Percentiles rank a stretch among this genome's conserved stretches.
Evolutionary conservation across 2,888 invertebrate genomes (phyloP).

Genomic region (Rhaphigaster nebulosa): DNA sequence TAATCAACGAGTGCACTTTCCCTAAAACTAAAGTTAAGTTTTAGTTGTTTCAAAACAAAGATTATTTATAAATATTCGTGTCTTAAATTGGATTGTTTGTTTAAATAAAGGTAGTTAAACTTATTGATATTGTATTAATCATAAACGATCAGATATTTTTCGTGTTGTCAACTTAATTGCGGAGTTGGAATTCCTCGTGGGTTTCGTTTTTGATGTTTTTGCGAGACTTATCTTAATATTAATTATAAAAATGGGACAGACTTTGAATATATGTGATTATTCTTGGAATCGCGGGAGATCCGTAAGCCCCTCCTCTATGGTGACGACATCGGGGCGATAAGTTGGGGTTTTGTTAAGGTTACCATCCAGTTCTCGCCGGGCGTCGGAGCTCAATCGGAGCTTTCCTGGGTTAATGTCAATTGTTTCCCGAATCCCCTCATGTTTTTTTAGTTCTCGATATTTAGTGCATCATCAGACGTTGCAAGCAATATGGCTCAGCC

Average conservation of each 20-base stretch:
- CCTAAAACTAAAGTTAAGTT: background rate
- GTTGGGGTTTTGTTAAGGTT: background rate
- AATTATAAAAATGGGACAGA: slow-evolving; percentile 12
- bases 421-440: background rate
- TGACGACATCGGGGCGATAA: background rate
- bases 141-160: background rate
- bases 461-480: background rate
- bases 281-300: slow-evolving; percentile 6
- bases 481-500: background rate
- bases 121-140: background rate
- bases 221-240: background rate
- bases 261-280: background rate
- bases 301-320: background rate
- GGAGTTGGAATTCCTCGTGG: background rate
- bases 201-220: background rate
- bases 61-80: background rate
- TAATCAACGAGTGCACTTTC: background rate
- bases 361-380: background rate
- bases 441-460: background rate
- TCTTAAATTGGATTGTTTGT: background rate
- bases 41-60: background rate
- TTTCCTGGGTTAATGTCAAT: background rate
- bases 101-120: background rate
- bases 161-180: background rate
- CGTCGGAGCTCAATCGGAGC: background rate